Conservation (phyloP, 2,113 vertebrate species). For the Hiodon alosoides region DNA sequence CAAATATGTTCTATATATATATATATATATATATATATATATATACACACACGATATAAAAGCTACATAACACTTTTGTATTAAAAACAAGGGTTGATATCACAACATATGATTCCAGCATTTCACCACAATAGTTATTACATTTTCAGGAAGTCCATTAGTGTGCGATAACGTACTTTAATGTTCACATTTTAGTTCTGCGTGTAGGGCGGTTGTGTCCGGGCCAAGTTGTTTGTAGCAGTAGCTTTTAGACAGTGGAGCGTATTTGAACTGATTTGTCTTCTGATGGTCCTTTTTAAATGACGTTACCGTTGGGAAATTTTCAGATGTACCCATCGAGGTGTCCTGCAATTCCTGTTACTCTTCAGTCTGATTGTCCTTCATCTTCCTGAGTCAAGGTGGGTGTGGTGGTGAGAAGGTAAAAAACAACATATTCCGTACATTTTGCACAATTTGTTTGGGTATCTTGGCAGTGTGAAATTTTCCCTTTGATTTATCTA, state of each 20-base stretch:
- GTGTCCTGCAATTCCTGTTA: conserved; percentile 8
- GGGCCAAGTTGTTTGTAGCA: not conserved
- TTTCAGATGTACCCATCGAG: conserved; percentile 8
- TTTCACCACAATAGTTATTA: no score
- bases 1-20: no score
- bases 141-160: no score
- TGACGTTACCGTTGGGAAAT: not conserved
- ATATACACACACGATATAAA: no score
- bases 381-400: conserved; percentile 26
- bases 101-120: no score
- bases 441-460: not conserved
- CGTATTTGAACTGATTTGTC: not conserved
- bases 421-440: not conserved
- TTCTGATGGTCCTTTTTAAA: not conserved
- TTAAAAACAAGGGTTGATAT: no score
- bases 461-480: not conserved
- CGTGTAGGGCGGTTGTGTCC: no score
- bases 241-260: not conserved
- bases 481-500: not conserved
- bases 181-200: no score
- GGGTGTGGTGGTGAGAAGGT: not conserved
- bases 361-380: conserved; percentile 18
- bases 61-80: no score
- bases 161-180: no score
- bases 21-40: no score